Evolutionary conservation across 2,113 vertebrate genomes (phyloP).

Genomic region (Pyxicephalus adspersus): DNA sequence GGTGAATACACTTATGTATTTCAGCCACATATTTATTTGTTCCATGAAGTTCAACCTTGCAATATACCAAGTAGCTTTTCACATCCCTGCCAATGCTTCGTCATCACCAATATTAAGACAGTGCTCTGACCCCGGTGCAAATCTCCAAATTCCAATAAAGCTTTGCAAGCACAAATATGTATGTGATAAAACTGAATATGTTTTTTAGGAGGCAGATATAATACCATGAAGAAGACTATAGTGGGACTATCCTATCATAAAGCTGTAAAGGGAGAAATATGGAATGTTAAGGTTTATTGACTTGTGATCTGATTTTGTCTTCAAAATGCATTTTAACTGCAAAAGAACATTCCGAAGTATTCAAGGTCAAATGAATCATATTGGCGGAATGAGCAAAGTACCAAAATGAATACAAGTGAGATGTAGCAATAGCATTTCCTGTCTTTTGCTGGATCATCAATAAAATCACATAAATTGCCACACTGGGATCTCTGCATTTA

Average conservation of each 20-base stretch:
- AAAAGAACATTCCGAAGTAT: conserved; percentile 23
- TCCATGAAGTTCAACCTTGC: no score
- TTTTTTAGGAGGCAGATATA: neutral
- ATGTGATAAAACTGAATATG: conserved; percentile 5
- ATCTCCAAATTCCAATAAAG: neutral
- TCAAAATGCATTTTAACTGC: conserved; percentile 33
- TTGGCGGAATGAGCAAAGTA: conserved; percentile 20
- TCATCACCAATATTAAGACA: no score
- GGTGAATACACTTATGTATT: no score
- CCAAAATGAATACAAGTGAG: neutral
- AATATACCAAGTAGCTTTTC: no score
- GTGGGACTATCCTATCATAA: neutral
- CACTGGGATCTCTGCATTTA: conserved; percentile 28
- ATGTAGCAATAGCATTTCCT: conserved; percentile 25
- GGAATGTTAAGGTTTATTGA: conserved; percentile 33
- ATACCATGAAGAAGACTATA: conserved; percentile 5
- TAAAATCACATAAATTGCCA: conserved; percentile 34
- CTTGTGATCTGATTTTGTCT: conserved; percentile 27
- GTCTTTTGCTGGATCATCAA: conserved; percentile 25
- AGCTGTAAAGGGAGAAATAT: conserved; percentile 36
- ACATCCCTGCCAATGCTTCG: no score
- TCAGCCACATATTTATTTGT: no score
- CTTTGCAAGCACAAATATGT: neutral
- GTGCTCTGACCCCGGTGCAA: no score
- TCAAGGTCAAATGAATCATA: conserved; percentile 50